Evolutionary conservation across 2,888 invertebrate species (phyloP), one percentile per base, ranked within the genome.

Genomic region (Creontiades dilutus): DNA sequence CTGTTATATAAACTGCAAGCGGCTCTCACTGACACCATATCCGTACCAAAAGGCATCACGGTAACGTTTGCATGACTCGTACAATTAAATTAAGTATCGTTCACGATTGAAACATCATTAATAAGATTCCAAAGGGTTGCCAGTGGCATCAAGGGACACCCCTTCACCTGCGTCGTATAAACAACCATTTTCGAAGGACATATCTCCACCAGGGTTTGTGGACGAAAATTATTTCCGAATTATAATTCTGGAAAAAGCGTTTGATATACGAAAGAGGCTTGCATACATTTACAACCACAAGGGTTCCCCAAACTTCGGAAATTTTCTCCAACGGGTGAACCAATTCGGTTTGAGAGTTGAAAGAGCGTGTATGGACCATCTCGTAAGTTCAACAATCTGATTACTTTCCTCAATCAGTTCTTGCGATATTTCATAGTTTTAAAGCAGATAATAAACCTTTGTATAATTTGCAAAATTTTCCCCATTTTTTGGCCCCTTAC

Each of bases 101-200:
- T 78, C 78, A 78, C 9, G 27, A 82, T 82, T 13, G 47, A 47
- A 82, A 82, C 82, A n/a, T 82, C 82, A 27, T 82, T 48, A 52
- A 82, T 52, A 19, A 52, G 82, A 14, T 27, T 82, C 82, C 52
- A 82, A 52, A 52, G 82, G 82, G 13, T 82, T 82, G 23, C 82
- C 82, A 13, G 82, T 82, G n/a, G 52, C 52, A 82, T 82, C 82
- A 52, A 47, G 16, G 0, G n/a, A 78, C 5, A 11, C 46, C 0
- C 37, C 46, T 37, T 37, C 37, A 37, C 37, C 37, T 4, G 2
- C 37, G 37, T 37, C 37, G 7, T 37, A 37, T 7, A 37, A 37
- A 2, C 3, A 37, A 7, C 3, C 3, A 37, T 37, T 37, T 37
- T 37, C 37, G 7, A 37, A 37, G 7, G 37, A 2, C 37, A n/a